Conservation (phyloP, 2,797 vertebrate species). For the Pteronotus mesoamericanus region DNA sequence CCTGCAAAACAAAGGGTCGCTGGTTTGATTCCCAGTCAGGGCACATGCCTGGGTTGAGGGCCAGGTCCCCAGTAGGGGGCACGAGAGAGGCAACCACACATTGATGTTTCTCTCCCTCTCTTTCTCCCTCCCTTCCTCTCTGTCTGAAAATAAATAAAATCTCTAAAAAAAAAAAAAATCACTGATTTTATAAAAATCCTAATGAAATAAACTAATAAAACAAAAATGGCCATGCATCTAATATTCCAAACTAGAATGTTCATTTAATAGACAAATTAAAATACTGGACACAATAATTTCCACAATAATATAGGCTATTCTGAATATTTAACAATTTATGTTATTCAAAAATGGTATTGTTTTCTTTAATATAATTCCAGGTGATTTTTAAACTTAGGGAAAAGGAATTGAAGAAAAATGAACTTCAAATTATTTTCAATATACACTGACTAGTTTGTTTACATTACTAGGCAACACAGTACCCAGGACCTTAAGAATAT, state of each 20-base stretch:
- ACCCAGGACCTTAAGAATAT: neutral
- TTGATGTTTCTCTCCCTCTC: too few relatives aligned
- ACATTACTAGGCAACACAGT: neutral
- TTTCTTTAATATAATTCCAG: neutral
- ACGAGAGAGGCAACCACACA: too few relatives aligned
- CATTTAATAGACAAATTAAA: slow-evolving; percentile 15
- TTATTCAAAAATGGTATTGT: neutral
- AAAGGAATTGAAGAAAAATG: neutral
- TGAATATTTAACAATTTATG: neutral
- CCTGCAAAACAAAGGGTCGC: too few relatives aligned
- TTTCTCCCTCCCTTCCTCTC: too few relatives aligned
- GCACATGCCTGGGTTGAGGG: too few relatives aligned
- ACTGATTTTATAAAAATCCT: neutral
- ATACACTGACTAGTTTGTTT: neutral
- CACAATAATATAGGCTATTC: neutral
- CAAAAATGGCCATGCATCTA: neutral
- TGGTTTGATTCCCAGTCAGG: too few relatives aligned
- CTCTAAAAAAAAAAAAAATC: neutral
- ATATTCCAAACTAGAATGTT: neutral
- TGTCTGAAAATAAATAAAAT: too few relatives aligned
- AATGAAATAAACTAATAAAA: slow-evolving; percentile 20
- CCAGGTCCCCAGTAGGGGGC: too few relatives aligned
- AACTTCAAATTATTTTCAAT: neutral
- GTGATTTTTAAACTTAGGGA: neutral
- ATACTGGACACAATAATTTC: neutral